A percentile compares a stretch with the other conserved stretches of the same genome.
phyloP scores from a whole-genome alignment of 2,797 vertebrate species.

The Coracias cyanogaster region DNA sequence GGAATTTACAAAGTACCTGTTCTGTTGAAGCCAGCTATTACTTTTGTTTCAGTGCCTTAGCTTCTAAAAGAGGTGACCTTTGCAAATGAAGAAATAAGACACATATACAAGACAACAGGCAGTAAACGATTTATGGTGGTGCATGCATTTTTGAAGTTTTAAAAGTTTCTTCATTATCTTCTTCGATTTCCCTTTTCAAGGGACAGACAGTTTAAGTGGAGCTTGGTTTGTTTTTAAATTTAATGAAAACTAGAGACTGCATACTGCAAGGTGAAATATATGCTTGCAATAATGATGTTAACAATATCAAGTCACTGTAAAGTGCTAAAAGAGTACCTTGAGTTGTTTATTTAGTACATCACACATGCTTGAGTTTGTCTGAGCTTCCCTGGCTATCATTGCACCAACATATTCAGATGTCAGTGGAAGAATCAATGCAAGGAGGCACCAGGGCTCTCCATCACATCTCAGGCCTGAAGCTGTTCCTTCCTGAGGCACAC shows the following conservation, averaged over 20 bases:
- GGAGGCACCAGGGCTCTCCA: background rate
- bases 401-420: background rate
- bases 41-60: slow-evolving; percentile 6
- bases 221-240: slow-evolving; percentile 8
- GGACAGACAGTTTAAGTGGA: background rate
- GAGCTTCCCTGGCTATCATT: background rate
- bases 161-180: slow-evolving; percentile 48
- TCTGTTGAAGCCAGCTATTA: slow-evolving; percentile 8
- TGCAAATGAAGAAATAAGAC: slow-evolving; percentile 60
- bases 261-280: background rate
- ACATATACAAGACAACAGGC: background rate
- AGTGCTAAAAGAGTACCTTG: background rate
- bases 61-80: slow-evolving; percentile 56
- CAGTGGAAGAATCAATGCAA: background rate
- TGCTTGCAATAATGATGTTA: background rate
- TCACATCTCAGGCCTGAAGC: background rate
- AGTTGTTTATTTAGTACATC: background rate
- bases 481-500: background rate
- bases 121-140: slow-evolving; percentile 5
- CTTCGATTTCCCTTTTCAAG: background rate
- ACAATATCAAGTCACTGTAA: background rate
- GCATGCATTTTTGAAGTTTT: background rate
- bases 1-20: slow-evolving; percentile 6
- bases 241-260: background rate
- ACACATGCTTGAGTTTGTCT: background rate